phyloP scores from a whole-genome alignment of 1,140 invertebrate species.

The Rhyacophila brunnea region DNA sequence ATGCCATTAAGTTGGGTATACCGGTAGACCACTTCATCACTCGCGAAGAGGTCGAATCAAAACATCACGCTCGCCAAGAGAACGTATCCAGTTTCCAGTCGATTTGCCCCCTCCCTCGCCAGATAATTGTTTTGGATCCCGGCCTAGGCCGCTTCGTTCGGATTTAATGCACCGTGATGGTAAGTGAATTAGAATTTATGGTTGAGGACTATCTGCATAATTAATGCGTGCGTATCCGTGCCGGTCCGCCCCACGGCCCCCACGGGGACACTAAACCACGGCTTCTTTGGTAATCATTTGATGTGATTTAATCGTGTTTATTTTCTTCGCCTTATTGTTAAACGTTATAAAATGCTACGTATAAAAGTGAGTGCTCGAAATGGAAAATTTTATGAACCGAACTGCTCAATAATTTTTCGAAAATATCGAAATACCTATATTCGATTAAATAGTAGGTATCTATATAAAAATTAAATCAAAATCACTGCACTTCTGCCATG shows the following conservation, averaged over 20 bases:
- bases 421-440: no score
- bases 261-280: background rate
- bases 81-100: conserved; percentile 25
- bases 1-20: background rate
- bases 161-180: conserved; percentile 30
- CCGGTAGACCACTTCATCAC: background rate
- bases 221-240: conserved; percentile 10
- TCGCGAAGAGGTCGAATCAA: background rate
- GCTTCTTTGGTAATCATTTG: background rate
- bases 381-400: no score
- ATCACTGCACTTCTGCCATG: no score
- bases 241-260: background rate
- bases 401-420: no score
- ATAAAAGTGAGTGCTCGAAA: no score
- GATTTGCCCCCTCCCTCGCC: conserved; percentile 15
- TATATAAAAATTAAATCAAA: no score
- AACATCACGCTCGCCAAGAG: conserved; percentile 7
- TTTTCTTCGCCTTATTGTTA: no score
- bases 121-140: conserved; percentile 27
- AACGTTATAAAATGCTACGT: no score
- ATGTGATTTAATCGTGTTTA: no score
- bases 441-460: no score
- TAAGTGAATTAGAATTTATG: conserved; percentile 35
- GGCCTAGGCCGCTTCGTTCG: background rate
- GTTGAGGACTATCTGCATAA: conserved; percentile 23